Evolutionary conservation across 2,888 invertebrate species (phyloP).

Genomic region (Drosophila differens): DNA sequence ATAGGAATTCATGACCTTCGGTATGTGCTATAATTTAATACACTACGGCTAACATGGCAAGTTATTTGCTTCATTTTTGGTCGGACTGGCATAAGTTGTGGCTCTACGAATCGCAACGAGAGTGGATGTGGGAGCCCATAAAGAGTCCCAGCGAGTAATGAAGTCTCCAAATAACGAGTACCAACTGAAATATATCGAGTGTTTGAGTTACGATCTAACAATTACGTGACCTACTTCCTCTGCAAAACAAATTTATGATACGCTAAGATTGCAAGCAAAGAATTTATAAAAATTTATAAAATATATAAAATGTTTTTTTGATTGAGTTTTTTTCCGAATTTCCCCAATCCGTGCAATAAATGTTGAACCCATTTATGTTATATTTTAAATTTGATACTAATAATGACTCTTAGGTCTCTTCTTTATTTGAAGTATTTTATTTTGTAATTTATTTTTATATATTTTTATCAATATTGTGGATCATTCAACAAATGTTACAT

Average conservation of each 20-base stretch:
- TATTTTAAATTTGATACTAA: background rate
- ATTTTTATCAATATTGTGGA: background rate
- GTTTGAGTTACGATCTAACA: constrained; percentile 4
- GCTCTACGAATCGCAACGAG: background rate
- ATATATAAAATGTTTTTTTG: background rate
- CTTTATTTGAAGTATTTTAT: accelerated
- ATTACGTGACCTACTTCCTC: constrained; percentile 8
- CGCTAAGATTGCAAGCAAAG: background rate
- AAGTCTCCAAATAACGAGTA: constrained; percentile 15
- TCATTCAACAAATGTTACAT: background rate
- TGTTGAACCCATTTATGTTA: background rate
- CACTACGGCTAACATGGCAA: constrained; percentile 63
- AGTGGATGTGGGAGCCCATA: constrained; percentile 1
- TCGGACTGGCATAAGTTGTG: constrained; percentile 22
- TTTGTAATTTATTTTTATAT: background rate
- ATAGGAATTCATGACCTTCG: constrained; percentile 81
- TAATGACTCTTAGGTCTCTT: no score
- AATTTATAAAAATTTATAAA: background rate
- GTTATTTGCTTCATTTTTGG: constrained; percentile 51
- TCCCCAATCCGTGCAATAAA: background rate
- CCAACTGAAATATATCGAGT: background rate
- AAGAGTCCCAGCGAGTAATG: constrained; percentile 11
- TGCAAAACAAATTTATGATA: background rate
- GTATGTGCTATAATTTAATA: constrained; percentile 82
- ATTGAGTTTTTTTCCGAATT: background rate